Base-by-base conservation (phyloP, 2,888 invertebrate genomes). In the Ceramica pisi region DNA sequence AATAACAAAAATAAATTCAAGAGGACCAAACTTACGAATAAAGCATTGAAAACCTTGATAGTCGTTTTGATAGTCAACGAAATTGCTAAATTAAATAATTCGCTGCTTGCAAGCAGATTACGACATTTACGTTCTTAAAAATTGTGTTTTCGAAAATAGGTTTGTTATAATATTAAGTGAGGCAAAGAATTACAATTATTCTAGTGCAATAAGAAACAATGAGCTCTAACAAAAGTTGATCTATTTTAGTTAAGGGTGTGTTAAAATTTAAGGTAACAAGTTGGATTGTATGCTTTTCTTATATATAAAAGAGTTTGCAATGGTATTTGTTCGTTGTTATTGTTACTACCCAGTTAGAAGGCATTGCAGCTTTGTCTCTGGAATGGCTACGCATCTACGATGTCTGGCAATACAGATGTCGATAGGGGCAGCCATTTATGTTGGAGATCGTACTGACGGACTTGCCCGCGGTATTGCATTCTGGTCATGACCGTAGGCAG, bases 221-320 rank as follows among this genome's bases (percentile, higher is more conserved):
- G 62, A 59, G 26, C 44, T 68, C 7, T 38, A 65, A 56, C 26
- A 69, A 68, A 69, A 71, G 51, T 53, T 23, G 21, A 67, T 56
- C 61, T 53, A 68, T 44, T 55, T 76, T 66, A 68, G 10, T 66
- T 81, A 75, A 72, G 73, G 66, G 67, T 60, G 69, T 80, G 77
- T 77, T 82, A 79, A 83, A 72, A 77, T 75, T 68, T 81, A 78
- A 79, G 67, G 77, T 68, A 67, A 79, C 78, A 65, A 80, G 80
- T 82, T 88, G 88, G 86, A 88, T 86, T 92, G 92, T 93, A 92
- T 92, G 93, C 91, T 92, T 93, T 92, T 92, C 92, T 89, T 86
- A 87, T 91, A 88, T 89, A 87, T 85, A 87, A 84, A 86, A 86
- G 85, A 88, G 88, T 91, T 92, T 92, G 90, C 90, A 92, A 90